A percentile compares a stretch with the other conserved stretches of the same genome.
Conservation (phyloP, 2,797 vertebrate genomes). For the Enteromius viviparus region DNA sequence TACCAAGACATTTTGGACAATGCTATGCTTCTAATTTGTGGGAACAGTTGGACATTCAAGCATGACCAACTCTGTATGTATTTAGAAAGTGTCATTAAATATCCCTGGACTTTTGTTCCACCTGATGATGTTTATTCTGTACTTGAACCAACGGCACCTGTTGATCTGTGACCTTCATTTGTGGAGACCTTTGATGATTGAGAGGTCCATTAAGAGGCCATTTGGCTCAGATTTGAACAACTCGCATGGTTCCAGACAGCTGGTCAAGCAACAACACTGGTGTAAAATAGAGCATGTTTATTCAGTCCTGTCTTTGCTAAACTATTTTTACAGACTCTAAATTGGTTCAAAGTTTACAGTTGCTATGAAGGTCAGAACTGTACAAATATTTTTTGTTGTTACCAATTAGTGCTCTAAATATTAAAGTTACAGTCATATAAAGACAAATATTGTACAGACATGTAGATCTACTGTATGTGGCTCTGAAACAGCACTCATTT, state of each 20-base stretch:
- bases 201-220: slow-evolving; percentile 45
- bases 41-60: neutral
- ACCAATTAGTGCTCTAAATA: neutral
- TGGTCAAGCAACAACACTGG: neutral
- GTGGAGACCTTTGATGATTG: slow-evolving; percentile 58
- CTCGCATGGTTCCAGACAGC: slow-evolving; percentile 17
- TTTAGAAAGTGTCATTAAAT: neutral
- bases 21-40: neutral
- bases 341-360: neutral
- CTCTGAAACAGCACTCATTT: slow-evolving; percentile 29
- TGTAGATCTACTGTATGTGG: slow-evolving; percentile 8
- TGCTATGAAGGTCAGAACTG: neutral
- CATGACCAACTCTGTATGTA: neutral
- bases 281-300: neutral
- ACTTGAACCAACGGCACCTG: slow-evolving; percentile 56
- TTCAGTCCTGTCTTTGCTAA: neutral
- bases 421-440: neutral
- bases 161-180: slow-evolving; percentile 27
- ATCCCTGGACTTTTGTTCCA: slow-evolving; percentile 7
- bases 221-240: slow-evolving; percentile 57
- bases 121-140: slow-evolving; percentile 57
- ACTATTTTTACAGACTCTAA: slow-evolving; percentile 15
- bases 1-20: neutral
- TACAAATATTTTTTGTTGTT: neutral
- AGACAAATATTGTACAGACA: neutral